Conservation (phyloP, 2,888 invertebrate genomes). For the Lymantria monacha region DNA sequence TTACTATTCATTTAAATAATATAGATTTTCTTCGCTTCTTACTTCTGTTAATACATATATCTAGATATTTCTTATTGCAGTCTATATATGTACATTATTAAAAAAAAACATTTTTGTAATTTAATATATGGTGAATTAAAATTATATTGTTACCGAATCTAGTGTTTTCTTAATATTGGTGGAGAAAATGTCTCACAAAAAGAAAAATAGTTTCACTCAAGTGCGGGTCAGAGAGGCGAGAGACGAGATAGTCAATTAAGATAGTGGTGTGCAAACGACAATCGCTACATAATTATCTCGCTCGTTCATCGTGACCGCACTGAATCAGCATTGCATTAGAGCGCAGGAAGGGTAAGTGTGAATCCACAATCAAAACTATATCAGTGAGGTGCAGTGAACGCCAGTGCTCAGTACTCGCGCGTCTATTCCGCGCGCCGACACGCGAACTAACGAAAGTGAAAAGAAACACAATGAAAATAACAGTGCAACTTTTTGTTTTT, state of each 20-base stretch:
- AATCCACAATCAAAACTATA: constrained; percentile 79
- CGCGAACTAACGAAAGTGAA: constrained; percentile 73
- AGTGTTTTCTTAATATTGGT: too few relatives aligned
- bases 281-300: constrained; percentile 76
- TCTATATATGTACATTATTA: too few relatives aligned
- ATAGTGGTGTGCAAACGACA: constrained; percentile 67
- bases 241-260: constrained; percentile 76
- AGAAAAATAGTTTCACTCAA: constrained; percentile 75
- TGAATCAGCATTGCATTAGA: constrained; percentile 74
- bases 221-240: constrained; percentile 72
- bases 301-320: constrained; percentile 77
- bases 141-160: too few relatives aligned
- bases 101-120: too few relatives aligned
- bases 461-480: constrained; percentile 64
- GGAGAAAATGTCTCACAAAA: constrained; percentile 69
- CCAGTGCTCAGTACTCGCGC: constrained; percentile 71
- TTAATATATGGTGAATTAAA: too few relatives aligned
- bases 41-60: too few relatives aligned
- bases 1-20: too few relatives aligned
- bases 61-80: too few relatives aligned
- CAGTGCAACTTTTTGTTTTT: constrained; percentile 60
- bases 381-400: constrained; percentile 56
- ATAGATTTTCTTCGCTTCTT: too few relatives aligned
- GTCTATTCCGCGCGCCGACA: constrained; percentile 57
- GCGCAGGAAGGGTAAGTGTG: constrained; percentile 73